Percentiles rank a stretch among this genome's conserved stretches.
Evolutionary conservation across 2,113 vertebrate genomes (phyloP).

Genomic region (Felis catus): DNA sequence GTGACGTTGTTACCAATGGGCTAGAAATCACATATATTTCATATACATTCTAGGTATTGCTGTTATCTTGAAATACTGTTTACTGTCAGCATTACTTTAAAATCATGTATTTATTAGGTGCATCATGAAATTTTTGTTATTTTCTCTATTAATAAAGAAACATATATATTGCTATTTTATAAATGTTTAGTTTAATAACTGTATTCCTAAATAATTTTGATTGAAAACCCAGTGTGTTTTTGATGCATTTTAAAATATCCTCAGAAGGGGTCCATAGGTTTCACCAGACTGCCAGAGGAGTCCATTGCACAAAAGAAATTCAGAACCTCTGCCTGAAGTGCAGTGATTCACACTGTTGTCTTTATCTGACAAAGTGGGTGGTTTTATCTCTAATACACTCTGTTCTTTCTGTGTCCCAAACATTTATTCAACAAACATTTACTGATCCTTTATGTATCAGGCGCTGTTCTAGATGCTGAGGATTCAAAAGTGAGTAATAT

Average conservation of each 20-base stretch:
- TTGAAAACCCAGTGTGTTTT: not conserved
- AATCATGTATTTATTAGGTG: not conserved
- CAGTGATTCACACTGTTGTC: not conserved
- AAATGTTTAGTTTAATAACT: not conserved
- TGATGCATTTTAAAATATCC: not conserved
- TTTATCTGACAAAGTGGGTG: not conserved
- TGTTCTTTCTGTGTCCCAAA: not conserved
- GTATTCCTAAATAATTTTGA: not conserved
- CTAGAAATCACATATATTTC: not conserved
- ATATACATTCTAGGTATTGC: not conserved
- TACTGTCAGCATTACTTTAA: not conserved
- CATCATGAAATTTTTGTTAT: not conserved
- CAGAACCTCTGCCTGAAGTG: not conserved
- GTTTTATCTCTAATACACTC: not conserved
- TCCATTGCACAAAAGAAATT: not conserved
- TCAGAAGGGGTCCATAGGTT: not conserved
- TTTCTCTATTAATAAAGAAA: not conserved
- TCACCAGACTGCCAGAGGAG: not conserved
- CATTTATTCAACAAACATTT: not conserved
- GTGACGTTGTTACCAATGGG: not conserved
- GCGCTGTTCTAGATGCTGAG: not conserved
- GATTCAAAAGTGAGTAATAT: not conserved
- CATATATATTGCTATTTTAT: not conserved
- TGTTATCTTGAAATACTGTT: not conserved
- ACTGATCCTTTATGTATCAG: not conserved